Percentiles rank a stretch among this genome's conserved stretches.
Evolutionary conservation across 2,797 vertebrate genomes (phyloP).

Genomic region (Gymnothorax javanicus): DNA sequence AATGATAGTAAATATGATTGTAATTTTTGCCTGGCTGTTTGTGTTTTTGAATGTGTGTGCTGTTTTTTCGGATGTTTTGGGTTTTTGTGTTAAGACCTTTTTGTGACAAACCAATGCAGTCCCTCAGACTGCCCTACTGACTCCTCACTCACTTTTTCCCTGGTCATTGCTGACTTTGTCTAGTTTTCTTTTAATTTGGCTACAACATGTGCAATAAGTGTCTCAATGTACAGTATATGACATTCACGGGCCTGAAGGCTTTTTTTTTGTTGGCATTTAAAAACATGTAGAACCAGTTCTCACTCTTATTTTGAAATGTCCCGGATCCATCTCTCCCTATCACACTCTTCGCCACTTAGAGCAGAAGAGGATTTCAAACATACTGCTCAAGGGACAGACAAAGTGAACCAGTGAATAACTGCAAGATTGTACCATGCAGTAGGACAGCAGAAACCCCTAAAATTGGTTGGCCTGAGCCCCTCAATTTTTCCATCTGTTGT

Average conservation of each 20-base stretch:
- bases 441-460: neutral
- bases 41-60: conserved; percentile 24
- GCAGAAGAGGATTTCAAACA: no score
- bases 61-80: conserved; percentile 27
- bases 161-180: neutral
- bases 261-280: neutral
- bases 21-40: conserved; percentile 15
- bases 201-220: conserved; percentile 22
- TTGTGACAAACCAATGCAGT: conserved; percentile 23
- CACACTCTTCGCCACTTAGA: neutral
- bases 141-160: neutral
- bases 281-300: neutral
- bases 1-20: neutral
- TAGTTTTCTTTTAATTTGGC: neutral
- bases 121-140: conserved; percentile 24
- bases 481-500: neutral
- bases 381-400: neutral
- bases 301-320: neutral
- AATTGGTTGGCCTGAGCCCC: neutral
- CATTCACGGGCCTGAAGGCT: neutral
- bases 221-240: conserved; percentile 3
- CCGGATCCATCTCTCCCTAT: neutral
- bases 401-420: neutral
- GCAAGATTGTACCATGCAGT: neutral
- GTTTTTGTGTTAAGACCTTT: conserved; percentile 40